These are phyloP conservation scores for Salminus brasiliensis DNA, from an alignment of 2,113 vertebrate genomes.

Conservation along the genomic window DNA sequence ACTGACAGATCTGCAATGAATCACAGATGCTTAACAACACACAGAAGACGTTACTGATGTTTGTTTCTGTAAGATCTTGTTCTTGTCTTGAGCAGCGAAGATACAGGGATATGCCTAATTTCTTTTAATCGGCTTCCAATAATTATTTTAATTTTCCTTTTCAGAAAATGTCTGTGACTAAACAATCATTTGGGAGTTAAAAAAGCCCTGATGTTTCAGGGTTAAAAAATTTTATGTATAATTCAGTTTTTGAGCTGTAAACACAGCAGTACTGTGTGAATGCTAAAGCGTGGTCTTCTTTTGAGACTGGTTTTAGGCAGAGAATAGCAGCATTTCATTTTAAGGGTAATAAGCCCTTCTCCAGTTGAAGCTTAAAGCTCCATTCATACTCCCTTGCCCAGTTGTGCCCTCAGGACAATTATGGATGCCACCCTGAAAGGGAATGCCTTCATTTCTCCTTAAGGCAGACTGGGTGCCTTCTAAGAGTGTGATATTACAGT, in stretches of 20 bases:
- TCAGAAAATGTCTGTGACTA: too few relatives aligned
- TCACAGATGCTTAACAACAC: slow-evolving; percentile 12
- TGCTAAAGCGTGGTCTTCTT: neutral
- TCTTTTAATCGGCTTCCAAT: neutral
- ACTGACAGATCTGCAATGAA: slow-evolving; percentile 68
- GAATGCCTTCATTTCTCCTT: too few relatives aligned
- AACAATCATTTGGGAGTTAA: too few relatives aligned
- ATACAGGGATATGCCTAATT: neutral
- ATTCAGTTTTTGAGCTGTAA: too few relatives aligned
- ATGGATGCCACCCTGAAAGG: too few relatives aligned
- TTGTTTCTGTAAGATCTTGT: neutral
- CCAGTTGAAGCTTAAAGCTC: neutral
- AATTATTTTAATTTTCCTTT: neutral
- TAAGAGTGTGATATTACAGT: too few relatives aligned
- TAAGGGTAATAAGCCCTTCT: neutral
- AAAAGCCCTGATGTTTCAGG: too few relatives aligned
- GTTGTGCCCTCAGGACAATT: neutral
- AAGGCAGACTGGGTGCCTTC: too few relatives aligned
- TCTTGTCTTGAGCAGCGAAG: neutral
- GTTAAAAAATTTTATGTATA: too few relatives aligned
- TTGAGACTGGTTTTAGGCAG: neutral
- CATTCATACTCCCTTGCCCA: neutral
- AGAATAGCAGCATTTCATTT: neutral
- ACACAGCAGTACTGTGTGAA: too few relatives aligned
- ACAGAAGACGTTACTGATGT: neutral